phyloP scores from a whole-genome alignment of 2,797 vertebrate species.

The Cebuella pygmaea region DNA sequence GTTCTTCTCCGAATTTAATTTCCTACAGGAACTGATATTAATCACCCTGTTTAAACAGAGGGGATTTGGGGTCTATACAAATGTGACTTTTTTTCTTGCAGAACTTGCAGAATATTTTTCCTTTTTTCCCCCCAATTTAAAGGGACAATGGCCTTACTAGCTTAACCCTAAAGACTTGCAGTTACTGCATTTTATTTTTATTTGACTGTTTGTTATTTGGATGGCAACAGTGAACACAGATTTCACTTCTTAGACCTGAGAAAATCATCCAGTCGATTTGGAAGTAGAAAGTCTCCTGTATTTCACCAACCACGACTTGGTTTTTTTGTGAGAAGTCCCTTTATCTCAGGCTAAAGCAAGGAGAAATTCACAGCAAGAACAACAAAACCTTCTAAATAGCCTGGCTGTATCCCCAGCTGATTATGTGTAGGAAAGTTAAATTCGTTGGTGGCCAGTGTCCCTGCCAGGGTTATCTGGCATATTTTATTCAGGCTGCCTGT shows the following conservation, averaged over 20 bases:
- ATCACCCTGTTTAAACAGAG: constrained; percentile 98
- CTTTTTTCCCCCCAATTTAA: constrained; percentile 81
- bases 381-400: neutral
- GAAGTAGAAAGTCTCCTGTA: neutral
- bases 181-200: constrained; percentile 62
- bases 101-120: constrained; percentile 83
- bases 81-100: constrained; percentile 86
- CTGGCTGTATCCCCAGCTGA: neutral
- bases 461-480: constrained; percentile 81
- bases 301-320: neutral
- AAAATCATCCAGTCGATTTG: neutral
- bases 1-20: constrained; percentile 94
- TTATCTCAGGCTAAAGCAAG: neutral
- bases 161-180: constrained; percentile 70
- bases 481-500: constrained; percentile 77
- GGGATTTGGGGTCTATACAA: constrained; percentile 91
- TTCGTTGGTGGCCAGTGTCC: constrained; percentile 52
- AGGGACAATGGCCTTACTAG: constrained; percentile 80
- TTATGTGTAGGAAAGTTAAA: constrained; percentile 69
- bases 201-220: neutral
- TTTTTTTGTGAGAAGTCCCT: neutral
- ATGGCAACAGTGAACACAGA: neutral
- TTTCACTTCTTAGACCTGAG: neutral
- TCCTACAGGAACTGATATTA: constrained; percentile 98
- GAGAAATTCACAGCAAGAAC: neutral